A percentile compares a stretch with the other conserved stretches of the same genome.
These are phyloP conservation scores for Microcebus tavaratra DNA, from an alignment of 2,113 vertebrate species.

Conservation along the genomic window DNA sequence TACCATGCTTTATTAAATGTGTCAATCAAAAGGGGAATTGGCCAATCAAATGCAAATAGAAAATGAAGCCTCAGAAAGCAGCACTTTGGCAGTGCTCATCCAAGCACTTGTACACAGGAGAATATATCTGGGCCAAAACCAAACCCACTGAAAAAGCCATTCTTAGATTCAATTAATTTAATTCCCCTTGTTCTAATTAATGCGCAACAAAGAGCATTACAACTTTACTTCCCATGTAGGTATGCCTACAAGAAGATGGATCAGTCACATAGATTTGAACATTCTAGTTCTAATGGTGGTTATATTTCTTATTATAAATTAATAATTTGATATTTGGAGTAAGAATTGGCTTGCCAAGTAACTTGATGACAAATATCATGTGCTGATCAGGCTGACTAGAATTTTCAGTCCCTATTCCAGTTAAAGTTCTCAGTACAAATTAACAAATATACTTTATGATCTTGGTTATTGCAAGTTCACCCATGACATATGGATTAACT, in stretches of 20 bases:
- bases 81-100: neutral
- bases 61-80: slow-evolving; percentile 12
- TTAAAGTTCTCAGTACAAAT: slow-evolving; percentile 8
- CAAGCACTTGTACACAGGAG: slow-evolving; percentile 9
- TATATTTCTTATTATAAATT: slow-evolving; percentile 22
- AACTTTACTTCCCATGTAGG: neutral
- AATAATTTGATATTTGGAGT: slow-evolving; percentile 33
- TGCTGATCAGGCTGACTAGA: neutral
- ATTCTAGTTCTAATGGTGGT: neutral
- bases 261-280: neutral
- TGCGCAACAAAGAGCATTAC: neutral
- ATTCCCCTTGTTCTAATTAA: slow-evolving; percentile 22
- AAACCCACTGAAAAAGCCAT: slow-evolving; percentile 3
- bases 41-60: neutral
- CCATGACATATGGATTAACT: neutral
- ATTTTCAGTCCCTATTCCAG: neutral
- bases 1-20: slow-evolving; percentile 38
- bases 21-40: neutral
- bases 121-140: neutral
- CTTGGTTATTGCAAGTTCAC: neutral
- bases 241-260: neutral
- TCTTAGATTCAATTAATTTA: neutral
- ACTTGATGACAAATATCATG: neutral
- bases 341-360: slow-evolving; percentile 27
- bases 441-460: slow-evolving; percentile 6